Conservation (phyloP, 2,797 vertebrate genomes). For the Gymnothorax reevesii region DNA sequence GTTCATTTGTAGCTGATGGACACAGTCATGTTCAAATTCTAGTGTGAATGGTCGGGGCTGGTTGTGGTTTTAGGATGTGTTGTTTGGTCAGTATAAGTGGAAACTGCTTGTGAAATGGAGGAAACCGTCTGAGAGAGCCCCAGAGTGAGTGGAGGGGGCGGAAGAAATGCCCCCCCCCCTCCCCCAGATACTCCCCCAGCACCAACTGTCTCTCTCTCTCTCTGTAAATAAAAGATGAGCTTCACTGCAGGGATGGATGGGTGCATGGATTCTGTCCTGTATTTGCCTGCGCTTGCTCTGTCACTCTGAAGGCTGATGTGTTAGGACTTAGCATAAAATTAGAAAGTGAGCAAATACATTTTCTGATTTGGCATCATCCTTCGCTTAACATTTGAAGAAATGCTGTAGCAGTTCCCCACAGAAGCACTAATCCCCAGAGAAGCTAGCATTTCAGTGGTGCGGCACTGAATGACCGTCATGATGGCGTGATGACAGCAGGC, state of each 20-base stretch:
- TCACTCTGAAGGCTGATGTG: not conserved
- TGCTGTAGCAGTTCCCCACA: not conserved
- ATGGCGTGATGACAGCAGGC: not conserved
- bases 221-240: not conserved
- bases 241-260: not conserved
- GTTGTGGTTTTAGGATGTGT: not conserved
- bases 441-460: not conserved
- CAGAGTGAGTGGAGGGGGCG: not conserved
- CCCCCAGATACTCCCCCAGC: not conserved
- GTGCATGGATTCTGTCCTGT: not conserved
- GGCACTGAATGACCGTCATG: not conserved
- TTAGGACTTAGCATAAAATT: not conserved
- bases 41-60: not conserved
- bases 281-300: not conserved
- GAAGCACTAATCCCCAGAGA: not conserved
- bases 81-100: not conserved
- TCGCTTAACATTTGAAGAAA: not conserved
- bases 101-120: not conserved
- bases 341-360: not conserved
- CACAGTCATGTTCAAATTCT: not conserved
- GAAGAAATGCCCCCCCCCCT: too few relatives aligned
- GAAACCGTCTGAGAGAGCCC: constrained; percentile 4
- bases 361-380: not conserved
- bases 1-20: not conserved
- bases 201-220: not conserved